Evolutionary conservation across 2,113 vertebrate genomes (phyloP).

Genomic region (Taxidea taxus): DNA sequence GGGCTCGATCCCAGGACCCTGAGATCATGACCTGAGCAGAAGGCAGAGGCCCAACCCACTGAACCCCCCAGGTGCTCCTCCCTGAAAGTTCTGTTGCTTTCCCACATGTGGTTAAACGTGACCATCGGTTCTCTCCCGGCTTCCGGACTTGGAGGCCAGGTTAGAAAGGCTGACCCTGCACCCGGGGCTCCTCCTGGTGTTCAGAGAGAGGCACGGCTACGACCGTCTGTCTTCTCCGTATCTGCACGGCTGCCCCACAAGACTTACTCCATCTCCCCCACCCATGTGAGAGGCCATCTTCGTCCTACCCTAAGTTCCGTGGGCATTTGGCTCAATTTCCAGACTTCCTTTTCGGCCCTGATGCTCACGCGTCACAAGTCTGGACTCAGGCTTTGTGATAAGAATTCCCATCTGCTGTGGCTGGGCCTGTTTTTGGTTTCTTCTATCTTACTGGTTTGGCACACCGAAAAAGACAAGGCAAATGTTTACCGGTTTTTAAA

Average conservation of each 20-base stretch:
- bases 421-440: neutral
- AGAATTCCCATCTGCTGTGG: no score
- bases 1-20: no score
- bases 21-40: no score
- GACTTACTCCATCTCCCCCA: fast-evolving
- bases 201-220: fast-evolving
- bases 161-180: neutral
- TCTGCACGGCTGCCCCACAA: fast-evolving
- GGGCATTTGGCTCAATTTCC: neutral
- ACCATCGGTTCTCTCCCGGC: neutral
- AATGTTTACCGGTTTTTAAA: neutral
- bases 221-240: no score
- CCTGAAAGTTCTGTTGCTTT: neutral
- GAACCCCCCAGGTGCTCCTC: neutral
- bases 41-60: no score
- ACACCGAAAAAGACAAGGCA: fast-evolving
- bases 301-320: fast-evolving
- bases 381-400: neutral
- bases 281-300: fast-evolving
- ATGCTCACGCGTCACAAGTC: fast-evolving
- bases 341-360: fast-evolving
- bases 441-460: neutral
- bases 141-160: neutral
- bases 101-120: fast-evolving
- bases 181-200: neutral